These are phyloP conservation scores for Gari tellinella DNA, from an alignment of 2,888 invertebrate genomes.

Conservation along the genomic window DNA sequence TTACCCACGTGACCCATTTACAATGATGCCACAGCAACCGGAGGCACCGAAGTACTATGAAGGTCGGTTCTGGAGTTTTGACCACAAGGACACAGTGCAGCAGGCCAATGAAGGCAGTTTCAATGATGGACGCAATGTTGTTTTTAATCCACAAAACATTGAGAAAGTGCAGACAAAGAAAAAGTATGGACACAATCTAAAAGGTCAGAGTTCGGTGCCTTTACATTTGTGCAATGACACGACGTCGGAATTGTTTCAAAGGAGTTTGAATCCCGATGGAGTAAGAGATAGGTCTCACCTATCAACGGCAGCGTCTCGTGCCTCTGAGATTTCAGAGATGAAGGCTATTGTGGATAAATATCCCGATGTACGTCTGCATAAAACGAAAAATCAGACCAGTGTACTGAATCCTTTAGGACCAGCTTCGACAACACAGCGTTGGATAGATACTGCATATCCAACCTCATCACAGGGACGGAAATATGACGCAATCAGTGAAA, in stretches of 20 bases:
- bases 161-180: slow-evolving; percentile 76
- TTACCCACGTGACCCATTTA: slow-evolving; percentile 81
- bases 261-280: slow-evolving; percentile 56
- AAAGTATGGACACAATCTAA: slow-evolving; percentile 69
- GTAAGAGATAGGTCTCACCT: slow-evolving; percentile 1
- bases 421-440: slow-evolving; percentile 24
- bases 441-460: slow-evolving; percentile 36
- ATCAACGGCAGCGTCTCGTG: background rate
- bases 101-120: slow-evolving; percentile 10
- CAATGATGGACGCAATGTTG: slow-evolving; percentile 65
- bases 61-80: slow-evolving; percentile 63
- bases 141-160: slow-evolving; percentile 78
- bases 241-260: slow-evolving; percentile 69
- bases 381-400: slow-evolving; percentile 35
- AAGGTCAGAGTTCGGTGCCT: slow-evolving; percentile 67
- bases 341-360: slow-evolving; percentile 10
- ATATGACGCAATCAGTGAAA: no score
- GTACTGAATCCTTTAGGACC: slow-evolving; percentile 37
- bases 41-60: slow-evolving; percentile 69
- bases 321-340: slow-evolving; percentile 16
- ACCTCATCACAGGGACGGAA: background rate
- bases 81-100: slow-evolving; percentile 40
- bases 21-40: slow-evolving; percentile 71
- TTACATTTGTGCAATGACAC: slow-evolving; percentile 75
- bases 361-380: slow-evolving; percentile 25